Conservation (phyloP, 2,797 vertebrate genomes). For the Sebastes kiyomatsui region DNA sequence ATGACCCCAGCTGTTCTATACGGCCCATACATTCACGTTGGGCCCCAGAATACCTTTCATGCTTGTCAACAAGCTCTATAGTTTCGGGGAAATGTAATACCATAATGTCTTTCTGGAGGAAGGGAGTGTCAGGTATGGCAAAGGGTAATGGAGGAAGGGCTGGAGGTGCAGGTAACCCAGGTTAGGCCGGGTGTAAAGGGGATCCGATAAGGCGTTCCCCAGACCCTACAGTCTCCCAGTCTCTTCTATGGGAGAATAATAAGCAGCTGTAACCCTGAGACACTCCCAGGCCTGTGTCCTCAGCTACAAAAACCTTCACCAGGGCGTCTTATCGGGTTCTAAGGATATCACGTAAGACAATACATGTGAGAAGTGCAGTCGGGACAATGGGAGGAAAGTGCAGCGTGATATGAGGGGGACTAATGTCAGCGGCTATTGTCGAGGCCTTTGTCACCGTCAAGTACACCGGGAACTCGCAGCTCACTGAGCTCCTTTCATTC, state of each 20-base stretch:
- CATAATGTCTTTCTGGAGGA: slow-evolving; percentile 73
- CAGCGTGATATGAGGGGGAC: slow-evolving; percentile 76
- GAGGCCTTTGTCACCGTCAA: slow-evolving; percentile 74
- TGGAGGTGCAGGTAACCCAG: slow-evolving; percentile 62
- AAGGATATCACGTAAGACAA: slow-evolving; percentile 84
- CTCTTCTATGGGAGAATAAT: slow-evolving; percentile 74
- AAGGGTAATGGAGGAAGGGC: slow-evolving; percentile 55
- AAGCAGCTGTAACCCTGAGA: slow-evolving; percentile 79
- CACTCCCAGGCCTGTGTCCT: slow-evolving; percentile 81
- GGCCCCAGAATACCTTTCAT: slow-evolving; percentile 54
- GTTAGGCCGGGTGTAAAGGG: slow-evolving; percentile 58
- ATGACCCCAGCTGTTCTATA: slow-evolving; percentile 56
- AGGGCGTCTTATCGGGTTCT: slow-evolving; percentile 79
- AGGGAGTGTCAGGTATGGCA: slow-evolving; percentile 65
- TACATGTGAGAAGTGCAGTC: slow-evolving; percentile 84
- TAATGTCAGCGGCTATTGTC: slow-evolving; percentile 78
- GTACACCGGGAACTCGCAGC: slow-evolving; percentile 67
- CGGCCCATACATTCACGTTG: slow-evolving; percentile 45
- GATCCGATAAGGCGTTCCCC: slow-evolving; percentile 72
- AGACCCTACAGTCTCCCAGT: slow-evolving; percentile 56
- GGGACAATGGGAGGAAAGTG: slow-evolving; percentile 77
- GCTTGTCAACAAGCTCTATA: slow-evolving; percentile 70
- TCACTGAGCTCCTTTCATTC: slow-evolving; percentile 64
- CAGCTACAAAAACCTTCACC: slow-evolving; percentile 68
- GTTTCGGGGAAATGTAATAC: slow-evolving; percentile 77